Evolutionary conservation across 2,797 vertebrate genomes (phyloP), one percentile per base, ranked within the genome.

Genomic region (Esox lucius): DNA sequence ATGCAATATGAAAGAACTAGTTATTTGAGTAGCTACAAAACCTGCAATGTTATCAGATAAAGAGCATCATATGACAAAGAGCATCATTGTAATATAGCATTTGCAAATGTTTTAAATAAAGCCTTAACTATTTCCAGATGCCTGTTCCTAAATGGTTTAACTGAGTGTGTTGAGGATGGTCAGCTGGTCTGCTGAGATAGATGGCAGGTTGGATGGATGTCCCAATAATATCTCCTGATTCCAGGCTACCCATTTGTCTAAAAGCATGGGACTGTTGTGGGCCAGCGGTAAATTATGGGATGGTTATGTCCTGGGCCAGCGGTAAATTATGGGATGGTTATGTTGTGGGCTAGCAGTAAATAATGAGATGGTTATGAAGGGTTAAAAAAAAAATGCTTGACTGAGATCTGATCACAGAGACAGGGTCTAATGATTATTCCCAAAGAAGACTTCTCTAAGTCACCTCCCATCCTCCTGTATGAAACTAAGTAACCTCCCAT

Each of bases 101-200:
- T 71, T 81, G 81, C 81, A 77, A 80, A 84, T 81, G 71, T 86
- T 78, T 83, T 68, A 76, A 86, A 88, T 78, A 42, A 86, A 87
- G 91, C 90, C 90, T 91, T 93, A 92, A 91, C 81, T 85, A 83
- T 90, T 87, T 86, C 77, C 75, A 75, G 76, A 85, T 0, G 56
- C 86, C 80, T 82, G 75, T 78, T 86, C 77, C 77, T 74, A 35
- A 70, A 79, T 83, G 68, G 28, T 80, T 59, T 46, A 3, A 75
- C 77, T 79, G 79, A 9, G 72, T 83, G 83, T 75, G 73, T 49
- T 80, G 22, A 78, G 61, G 73, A 84, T 82, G 73, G 61, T 80
- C 68, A 74, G 84, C 80, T 75, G 79, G 75, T 77, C 46, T 19
- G 35, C 31, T 70, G 80, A 81, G 67, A 61, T 68, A 74, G 53